phyloP scores from a whole-genome alignment of 2,113 vertebrate genomes.

The Thalassarche chlororhynchos region DNA sequence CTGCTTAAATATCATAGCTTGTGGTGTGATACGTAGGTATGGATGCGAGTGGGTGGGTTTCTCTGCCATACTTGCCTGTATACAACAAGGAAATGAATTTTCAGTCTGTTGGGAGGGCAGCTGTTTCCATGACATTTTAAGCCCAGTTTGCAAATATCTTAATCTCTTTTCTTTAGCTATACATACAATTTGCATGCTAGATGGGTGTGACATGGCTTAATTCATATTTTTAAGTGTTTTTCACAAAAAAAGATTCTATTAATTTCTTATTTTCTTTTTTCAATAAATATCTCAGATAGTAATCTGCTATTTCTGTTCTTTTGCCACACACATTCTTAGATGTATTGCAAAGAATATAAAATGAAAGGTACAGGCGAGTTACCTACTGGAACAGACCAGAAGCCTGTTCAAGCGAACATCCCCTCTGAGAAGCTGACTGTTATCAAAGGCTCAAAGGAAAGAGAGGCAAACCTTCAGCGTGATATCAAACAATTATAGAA shows the following conservation, averaged over 20 bases:
- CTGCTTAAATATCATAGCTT: not conserved
- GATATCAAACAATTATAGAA: not conserved
- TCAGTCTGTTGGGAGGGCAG: not conserved
- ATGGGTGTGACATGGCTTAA: not conserved
- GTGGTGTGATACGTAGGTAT: not conserved
- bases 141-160: not conserved
- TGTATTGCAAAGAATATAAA: not conserved
- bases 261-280: not conserved
- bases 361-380: not conserved
- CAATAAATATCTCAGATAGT: not conserved
- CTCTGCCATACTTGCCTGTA: not conserved
- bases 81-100: not conserved
- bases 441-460: not conserved
- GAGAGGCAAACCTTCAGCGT: not conserved
- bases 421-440: not conserved
- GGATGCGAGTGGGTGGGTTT: not conserved
- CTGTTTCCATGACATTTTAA: slow-evolving; percentile 4
- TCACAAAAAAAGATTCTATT: not conserved
- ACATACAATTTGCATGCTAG: not conserved
- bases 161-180: not conserved
- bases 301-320: not conserved
- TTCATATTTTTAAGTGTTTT: not conserved
- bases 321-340: not conserved
- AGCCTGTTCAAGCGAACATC: not conserved
- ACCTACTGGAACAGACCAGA: not conserved